phyloP scores from a whole-genome alignment of 2,113 vertebrate genomes.

The Chionis minor region DNA sequence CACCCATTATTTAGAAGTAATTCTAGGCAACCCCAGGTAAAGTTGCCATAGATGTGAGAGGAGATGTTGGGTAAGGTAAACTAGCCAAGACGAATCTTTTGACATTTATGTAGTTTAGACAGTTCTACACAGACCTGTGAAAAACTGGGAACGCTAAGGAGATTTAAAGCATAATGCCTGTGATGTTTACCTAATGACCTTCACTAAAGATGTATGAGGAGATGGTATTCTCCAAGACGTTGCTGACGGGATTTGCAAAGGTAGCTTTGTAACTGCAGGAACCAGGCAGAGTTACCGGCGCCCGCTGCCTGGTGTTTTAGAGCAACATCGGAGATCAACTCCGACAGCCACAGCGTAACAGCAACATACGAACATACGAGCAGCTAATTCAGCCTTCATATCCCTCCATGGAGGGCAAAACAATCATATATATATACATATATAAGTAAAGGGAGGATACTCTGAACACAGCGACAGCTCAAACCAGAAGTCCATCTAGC shows the following conservation, averaged over 20 bases:
- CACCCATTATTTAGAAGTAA: not conserved
- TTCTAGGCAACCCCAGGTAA: not conserved
- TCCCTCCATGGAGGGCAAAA: rapidly evolving
- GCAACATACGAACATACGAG: not conserved
- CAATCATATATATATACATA: too few species aligned
- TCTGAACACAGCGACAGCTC: not conserved
- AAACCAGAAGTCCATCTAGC: not conserved
- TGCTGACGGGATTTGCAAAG: not conserved
- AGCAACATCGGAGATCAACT: not conserved
- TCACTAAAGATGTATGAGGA: not conserved
- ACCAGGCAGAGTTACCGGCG: not conserved
- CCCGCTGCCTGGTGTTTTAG: not conserved
- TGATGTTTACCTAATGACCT: not conserved
- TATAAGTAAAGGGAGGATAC: not conserved
- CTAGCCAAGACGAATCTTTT: not conserved
- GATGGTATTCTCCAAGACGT: not conserved
- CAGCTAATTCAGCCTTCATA: not conserved
- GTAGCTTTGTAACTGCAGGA: not conserved
- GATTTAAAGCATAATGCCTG: not conserved
- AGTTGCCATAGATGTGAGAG: not conserved
- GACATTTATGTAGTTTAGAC: not conserved
- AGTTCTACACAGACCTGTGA: not conserved
- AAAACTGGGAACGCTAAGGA: not conserved
- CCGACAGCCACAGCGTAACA: rapidly evolving
- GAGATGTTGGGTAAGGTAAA: not conserved